Conservation (phyloP, 2,113 vertebrate species). For the Anolis sagrei region DNA sequence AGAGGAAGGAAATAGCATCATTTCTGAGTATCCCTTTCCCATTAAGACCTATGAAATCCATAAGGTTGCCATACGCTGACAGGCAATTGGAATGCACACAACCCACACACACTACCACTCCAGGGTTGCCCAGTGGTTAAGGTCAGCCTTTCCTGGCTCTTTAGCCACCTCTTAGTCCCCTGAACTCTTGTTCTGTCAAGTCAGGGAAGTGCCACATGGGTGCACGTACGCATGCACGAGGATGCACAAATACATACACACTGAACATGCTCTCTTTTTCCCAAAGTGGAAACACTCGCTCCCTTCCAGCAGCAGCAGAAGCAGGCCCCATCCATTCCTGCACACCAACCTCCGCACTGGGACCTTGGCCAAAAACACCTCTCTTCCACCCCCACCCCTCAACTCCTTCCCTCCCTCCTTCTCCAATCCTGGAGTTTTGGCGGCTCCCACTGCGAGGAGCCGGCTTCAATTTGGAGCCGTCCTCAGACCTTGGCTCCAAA, state of each 20-base stretch:
- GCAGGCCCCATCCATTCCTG: neutral
- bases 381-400: neutral
- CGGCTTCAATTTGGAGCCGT: neutral
- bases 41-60: no score
- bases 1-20: no score
- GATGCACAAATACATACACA: neutral
- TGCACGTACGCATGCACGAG: no score
- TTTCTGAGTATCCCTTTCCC: no score
- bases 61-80: no score
- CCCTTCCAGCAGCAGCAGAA: neutral
- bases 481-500: neutral
- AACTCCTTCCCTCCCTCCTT: neutral
- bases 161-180: neutral
- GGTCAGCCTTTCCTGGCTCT: no score
- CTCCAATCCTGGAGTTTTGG: neutral
- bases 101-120: no score
- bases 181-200: constrained; percentile 18
- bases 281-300: constrained; percentile 27
- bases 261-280: neutral
- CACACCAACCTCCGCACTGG: constrained; percentile 12
- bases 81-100: no score
- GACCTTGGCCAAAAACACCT: constrained; percentile 21
- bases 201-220: neutral
- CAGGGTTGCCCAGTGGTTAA: no score
- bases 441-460: neutral